Evolutionary conservation across 1,140 invertebrate species (phyloP).

Genomic region (Helicorthomorpha holstii): DNA sequence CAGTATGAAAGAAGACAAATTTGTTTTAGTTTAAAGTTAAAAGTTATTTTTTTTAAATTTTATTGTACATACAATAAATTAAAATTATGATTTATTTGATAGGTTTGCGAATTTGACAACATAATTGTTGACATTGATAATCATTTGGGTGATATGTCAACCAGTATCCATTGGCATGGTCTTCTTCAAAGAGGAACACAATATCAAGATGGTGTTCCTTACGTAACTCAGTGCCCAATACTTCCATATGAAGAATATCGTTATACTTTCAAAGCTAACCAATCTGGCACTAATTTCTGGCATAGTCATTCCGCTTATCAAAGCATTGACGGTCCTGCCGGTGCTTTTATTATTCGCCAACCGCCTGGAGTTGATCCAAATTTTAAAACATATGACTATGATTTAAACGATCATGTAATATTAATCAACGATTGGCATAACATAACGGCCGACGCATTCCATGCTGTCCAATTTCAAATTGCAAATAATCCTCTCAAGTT

Average conservation of each 20-base stretch:
- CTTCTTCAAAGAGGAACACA: slow-evolving; percentile 59
- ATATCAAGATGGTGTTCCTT: slow-evolving; percentile 79
- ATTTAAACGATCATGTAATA: slow-evolving; percentile 55
- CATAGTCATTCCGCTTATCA: slow-evolving; percentile 72
- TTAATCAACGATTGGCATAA: slow-evolving; percentile 63
- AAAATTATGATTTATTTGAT: slow-evolving; percentile 11
- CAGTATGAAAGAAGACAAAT: too few species aligned
- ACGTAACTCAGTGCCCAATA: slow-evolving; percentile 79
- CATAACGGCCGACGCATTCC: slow-evolving; percentile 24
- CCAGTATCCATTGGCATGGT: slow-evolving; percentile 75
- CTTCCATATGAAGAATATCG: slow-evolving; percentile 40
- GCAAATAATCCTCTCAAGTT: slow-evolving; percentile 48
- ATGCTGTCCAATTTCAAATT: slow-evolving; percentile 48
- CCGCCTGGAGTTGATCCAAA: slow-evolving; percentile 47
- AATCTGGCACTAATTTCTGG: slow-evolving; percentile 66
- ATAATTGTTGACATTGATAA: slow-evolving; percentile 71
- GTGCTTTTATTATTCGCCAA: slow-evolving; percentile 56
- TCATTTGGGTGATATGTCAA: slow-evolving; percentile 54
- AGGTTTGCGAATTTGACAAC: slow-evolving; percentile 67
- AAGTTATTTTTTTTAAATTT: too few species aligned
- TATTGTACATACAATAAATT: too few species aligned
- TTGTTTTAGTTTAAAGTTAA: too few species aligned
- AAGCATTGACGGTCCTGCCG: slow-evolving; percentile 59
- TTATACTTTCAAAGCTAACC: slow-evolving; percentile 25
- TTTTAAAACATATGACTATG: slow-evolving; percentile 51